Evolutionary conservation across 2,888 invertebrate species (phyloP).

Genomic region (Osedax fenrisi): DNA sequence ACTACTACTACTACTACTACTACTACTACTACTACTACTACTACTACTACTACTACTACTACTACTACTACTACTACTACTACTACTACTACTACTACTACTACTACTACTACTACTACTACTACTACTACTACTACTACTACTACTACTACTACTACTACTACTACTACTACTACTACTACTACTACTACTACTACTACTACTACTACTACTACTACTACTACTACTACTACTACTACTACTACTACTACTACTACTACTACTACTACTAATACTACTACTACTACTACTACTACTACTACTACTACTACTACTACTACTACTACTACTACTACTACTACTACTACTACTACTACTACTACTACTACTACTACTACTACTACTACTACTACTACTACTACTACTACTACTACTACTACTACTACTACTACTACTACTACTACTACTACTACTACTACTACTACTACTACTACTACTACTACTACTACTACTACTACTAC

Average conservation of each 20-base stretch:
- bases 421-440: conserved; percentile 27
- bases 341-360: conserved; percentile 23
- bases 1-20: neutral
- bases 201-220: conserved; percentile 21
- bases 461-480: conserved; percentile 28
- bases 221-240: conserved; percentile 17
- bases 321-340: conserved; percentile 24
- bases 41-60: neutral
- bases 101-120: neutral
- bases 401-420: conserved; percentile 26
- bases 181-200: conserved; percentile 22
- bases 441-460: conserved; percentile 29
- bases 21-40: neutral
- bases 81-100: neutral
- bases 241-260: conserved; percentile 8
- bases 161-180: conserved; percentile 28
- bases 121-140: neutral
- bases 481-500: conserved; percentile 28
- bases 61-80: neutral
- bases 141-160: conserved; percentile 29
- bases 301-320: conserved; percentile 21
- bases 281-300: conserved; percentile 22
- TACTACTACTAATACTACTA: conserved; percentile 26
- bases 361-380: conserved; percentile 23
- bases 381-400: neutral